These are phyloP conservation scores for Microdon myrmicae DNA, from an alignment of 2,888 invertebrate species.

Conservation along the genomic window DNA sequence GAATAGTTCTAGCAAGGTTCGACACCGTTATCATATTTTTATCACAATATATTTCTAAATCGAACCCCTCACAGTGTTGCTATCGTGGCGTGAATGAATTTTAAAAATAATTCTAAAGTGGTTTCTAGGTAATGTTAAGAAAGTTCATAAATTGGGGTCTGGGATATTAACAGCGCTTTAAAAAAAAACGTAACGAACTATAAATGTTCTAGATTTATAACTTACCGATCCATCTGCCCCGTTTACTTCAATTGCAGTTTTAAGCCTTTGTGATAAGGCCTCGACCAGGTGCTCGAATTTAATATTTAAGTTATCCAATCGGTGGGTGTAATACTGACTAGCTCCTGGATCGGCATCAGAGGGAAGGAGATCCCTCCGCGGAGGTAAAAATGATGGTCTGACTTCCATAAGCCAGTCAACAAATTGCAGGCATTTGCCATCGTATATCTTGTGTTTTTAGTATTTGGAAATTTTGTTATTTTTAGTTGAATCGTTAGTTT, in stretches of 20 bases:
- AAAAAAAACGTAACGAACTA: too few species aligned
- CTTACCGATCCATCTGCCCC: conserved; percentile 68
- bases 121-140: too few species aligned
- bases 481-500: conserved; percentile 40
- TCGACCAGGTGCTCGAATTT: conserved; percentile 67
- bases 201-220: too few species aligned
- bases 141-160: too few species aligned
- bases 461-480: conserved; percentile 31
- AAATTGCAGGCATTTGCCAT: conserved; percentile 67
- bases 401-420: conserved; percentile 67
- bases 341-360: conserved; percentile 66
- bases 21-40: too few species aligned
- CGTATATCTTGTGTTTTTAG: conserved; percentile 62
- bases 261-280: conserved; percentile 65
- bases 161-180: too few species aligned
- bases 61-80: too few species aligned
- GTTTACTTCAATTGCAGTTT: conserved; percentile 67
- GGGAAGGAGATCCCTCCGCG: conserved; percentile 64
- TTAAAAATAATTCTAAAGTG: too few species aligned
- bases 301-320: conserved; percentile 65
- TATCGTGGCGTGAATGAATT: too few species aligned
- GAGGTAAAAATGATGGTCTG: conserved; percentile 67
- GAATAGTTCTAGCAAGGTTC: too few species aligned
- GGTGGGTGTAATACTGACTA: conserved; percentile 66
- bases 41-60: too few species aligned